Evolutionary conservation across 1,140 invertebrate genomes (phyloP).

Genomic region (Heliconius hewitsoni): DNA sequence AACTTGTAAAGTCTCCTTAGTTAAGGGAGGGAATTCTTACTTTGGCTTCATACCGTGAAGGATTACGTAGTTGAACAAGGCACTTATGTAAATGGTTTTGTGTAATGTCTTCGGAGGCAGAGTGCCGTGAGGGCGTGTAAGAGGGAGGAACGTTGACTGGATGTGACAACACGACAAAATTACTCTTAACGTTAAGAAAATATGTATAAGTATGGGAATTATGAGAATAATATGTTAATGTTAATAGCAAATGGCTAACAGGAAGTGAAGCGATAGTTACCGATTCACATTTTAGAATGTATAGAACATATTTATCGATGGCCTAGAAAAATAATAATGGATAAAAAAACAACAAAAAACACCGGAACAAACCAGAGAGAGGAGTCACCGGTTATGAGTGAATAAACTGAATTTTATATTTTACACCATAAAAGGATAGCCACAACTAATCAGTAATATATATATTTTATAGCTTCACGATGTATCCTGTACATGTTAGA

Average conservation of each 20-base stretch:
- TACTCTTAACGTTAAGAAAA: background rate
- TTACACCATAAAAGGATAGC: too few relatives aligned
- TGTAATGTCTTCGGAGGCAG: constrained; percentile 39
- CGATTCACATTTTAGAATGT: too few relatives aligned
- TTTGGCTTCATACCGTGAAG: constrained; percentile 34
- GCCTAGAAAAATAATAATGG: too few relatives aligned
- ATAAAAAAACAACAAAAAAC: too few relatives aligned
- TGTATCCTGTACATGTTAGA: too few relatives aligned
- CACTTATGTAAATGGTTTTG: constrained; percentile 39
- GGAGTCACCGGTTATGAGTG: too few relatives aligned
- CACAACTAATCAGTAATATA: too few relatives aligned
- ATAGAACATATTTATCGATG: too few relatives aligned
- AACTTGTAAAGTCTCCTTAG: constrained; percentile 27
- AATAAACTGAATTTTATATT: too few relatives aligned
- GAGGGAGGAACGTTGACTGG: background rate
- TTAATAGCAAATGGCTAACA: background rate
- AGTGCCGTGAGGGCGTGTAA: constrained; percentile 27
- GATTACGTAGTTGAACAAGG: constrained; percentile 39
- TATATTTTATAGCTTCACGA: too few relatives aligned
- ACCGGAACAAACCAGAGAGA: too few relatives aligned
- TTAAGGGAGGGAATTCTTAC: constrained; percentile 30
- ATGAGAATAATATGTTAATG: background rate
- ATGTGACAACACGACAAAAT: background rate
- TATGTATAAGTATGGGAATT: background rate
- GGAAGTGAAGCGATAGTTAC: too few relatives aligned